phyloP scores from a whole-genome alignment of 2,113 vertebrate genomes.

The Amphilophus citrinellus region DNA sequence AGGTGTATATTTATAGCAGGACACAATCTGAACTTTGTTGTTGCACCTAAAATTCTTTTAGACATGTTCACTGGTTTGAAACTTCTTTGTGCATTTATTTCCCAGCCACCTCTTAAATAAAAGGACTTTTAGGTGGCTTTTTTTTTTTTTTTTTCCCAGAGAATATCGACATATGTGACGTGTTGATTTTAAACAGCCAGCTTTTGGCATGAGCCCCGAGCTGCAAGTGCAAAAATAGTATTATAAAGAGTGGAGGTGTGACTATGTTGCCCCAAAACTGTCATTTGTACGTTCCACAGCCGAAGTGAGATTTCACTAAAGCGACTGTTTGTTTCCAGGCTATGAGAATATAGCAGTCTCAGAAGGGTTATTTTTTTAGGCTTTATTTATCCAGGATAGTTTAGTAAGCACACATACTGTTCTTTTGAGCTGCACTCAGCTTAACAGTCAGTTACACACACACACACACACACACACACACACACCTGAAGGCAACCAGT shows the following conservation, averaged over 20 bases:
- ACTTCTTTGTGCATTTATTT: not conserved
- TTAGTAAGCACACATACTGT: conserved; percentile 12
- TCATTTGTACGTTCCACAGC: conserved; percentile 59
- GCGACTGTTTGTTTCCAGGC: conserved; percentile 54
- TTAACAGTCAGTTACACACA: conserved; percentile 31
- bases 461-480: not conserved
- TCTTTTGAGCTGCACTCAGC: not conserved
- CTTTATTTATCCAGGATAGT: conserved; percentile 49
- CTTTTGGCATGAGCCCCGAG: conserved; percentile 25
- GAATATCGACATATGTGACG: conserved; percentile 43
- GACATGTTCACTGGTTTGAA: not conserved
- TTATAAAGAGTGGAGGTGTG: conserved; percentile 37
- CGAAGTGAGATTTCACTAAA: conserved; percentile 50
- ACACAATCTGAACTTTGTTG: not conserved
- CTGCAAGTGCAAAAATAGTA: conserved; percentile 41
- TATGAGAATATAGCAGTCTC: conserved; percentile 32
- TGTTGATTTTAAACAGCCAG: conserved; percentile 37
- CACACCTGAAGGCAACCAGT: conserved; percentile 29
- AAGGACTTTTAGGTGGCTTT: conserved; percentile 1
- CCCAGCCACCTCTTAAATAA: not conserved
- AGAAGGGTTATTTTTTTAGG: conserved; percentile 6
- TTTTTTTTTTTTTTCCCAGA: conserved; percentile 9
- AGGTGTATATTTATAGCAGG: not conserved
- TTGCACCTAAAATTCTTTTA: not conserved
- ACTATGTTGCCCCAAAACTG: conserved; percentile 73